Evolutionary conservation across 2,888 invertebrate species (phyloP).

Genomic region (Drosophila rubida): DNA sequence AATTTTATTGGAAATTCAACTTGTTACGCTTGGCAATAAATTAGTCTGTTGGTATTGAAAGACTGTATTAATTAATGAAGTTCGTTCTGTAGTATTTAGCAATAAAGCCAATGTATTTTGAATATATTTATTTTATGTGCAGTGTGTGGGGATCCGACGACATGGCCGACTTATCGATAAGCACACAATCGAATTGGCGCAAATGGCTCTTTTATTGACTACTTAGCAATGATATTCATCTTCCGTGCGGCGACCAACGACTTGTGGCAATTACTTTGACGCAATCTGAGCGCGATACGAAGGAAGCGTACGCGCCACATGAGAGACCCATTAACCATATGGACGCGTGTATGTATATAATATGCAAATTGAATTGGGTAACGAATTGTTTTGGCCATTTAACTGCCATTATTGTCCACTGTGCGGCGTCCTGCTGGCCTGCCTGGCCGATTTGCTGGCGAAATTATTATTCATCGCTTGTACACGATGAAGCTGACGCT

Average conservation of each 20-base stretch:
- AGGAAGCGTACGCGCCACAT: background rate
- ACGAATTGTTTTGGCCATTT: constrained; percentile 71
- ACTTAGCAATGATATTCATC: constrained; percentile 15
- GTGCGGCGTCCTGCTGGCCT: constrained; percentile 36
- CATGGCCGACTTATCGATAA: constrained; percentile 30
- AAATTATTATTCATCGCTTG: constrained; percentile 80
- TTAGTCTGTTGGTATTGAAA: no score
- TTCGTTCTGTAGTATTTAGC: no score
- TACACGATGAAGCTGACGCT: constrained; percentile 44
- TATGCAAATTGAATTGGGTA: constrained; percentile 57
- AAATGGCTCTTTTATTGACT: constrained; percentile 38
- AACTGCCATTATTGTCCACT: constrained; percentile 70
- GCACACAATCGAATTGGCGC: constrained; percentile 26
- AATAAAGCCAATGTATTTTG: background rate
- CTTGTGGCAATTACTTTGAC: constrained; percentile 50
- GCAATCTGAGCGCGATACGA: constrained; percentile 45
- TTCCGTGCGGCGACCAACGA: constrained; percentile 12
- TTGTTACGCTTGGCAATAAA: no score
- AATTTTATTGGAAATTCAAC: no score
- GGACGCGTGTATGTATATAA: constrained; percentile 17
- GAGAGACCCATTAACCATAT: constrained; percentile 30
- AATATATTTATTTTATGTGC: background rate
- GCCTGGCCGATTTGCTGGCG: constrained; percentile 47
- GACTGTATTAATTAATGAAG: no score
- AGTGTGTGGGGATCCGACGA: background rate